Percentiles rank a stretch among this genome's conserved stretches.
Conservation (phyloP, 35 echinoderm and acorn worm species). For the Apostichopus parvimensis region DNA sequence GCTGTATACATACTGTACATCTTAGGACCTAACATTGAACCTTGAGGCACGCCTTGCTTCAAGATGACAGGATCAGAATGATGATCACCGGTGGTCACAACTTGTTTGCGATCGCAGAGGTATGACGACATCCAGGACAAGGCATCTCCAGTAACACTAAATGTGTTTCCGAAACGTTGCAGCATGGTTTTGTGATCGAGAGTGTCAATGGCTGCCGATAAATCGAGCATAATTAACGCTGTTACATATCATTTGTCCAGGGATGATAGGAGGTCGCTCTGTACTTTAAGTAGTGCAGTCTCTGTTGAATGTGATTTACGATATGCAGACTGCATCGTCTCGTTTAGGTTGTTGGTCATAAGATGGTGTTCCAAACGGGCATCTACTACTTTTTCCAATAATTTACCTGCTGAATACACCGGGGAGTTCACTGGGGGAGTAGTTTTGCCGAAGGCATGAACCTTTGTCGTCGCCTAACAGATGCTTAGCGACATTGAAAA, state of each 20-base stretch:
- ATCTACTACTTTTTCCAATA: too few relatives aligned
- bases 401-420: too few relatives aligned
- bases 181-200: background rate
- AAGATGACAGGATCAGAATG: background rate
- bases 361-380: too few relatives aligned
- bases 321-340: background rate
- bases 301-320: background rate
- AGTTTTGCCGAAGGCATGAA: too few relatives aligned
- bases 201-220: background rate
- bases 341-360: background rate
- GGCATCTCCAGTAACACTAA: background rate
- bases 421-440: too few relatives aligned
- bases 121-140: background rate
- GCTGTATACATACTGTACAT: background rate
- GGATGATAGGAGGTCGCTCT: background rate
- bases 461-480: too few relatives aligned
- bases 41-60: background rate
- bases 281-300: background rate
- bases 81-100: background rate
- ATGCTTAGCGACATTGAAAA: too few relatives aligned
- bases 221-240: background rate
- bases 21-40: background rate
- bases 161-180: background rate
- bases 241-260: background rate
- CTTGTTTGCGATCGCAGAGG: background rate